phyloP scores from a whole-genome alignment of 2,888 invertebrate species.

The Schrankia costaestrigalis region DNA sequence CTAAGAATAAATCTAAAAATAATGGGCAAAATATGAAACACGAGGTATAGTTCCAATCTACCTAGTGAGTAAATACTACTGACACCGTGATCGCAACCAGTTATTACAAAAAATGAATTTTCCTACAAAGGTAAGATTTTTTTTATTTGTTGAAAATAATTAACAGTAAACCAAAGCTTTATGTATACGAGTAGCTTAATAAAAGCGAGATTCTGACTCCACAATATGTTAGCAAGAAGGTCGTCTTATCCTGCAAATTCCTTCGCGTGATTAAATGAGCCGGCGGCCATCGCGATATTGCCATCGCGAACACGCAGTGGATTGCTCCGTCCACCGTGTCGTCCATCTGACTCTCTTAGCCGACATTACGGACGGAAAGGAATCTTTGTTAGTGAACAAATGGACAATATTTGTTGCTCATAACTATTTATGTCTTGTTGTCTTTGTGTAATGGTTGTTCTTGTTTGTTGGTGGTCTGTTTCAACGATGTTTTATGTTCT shows the following conservation, averaged over 20 bases:
- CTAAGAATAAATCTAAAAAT: no score
- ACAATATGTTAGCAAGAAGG: conserved; percentile 25
- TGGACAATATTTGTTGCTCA: conserved; percentile 36
- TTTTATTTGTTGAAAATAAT: no score
- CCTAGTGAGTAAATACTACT: no score
- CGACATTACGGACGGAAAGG: conserved; percentile 26
- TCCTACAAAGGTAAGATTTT: no score
- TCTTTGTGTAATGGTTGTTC: conserved; percentile 10
- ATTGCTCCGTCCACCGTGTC: conserved; percentile 32
- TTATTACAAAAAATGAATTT: no score
- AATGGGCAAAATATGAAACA: no score
- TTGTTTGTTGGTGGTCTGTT: conserved; percentile 1
- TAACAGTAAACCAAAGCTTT: no score
- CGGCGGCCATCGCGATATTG: conserved; percentile 75
- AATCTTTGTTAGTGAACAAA: conserved; percentile 37
- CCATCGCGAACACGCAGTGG: conserved; percentile 57
- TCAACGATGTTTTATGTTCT: no score
- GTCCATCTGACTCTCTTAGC: conserved; percentile 13
- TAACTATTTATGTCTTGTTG: conserved; percentile 34
- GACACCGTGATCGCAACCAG: no score
- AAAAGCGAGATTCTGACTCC: no score
- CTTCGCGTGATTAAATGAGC: conserved; percentile 80
- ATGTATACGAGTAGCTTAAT: no score
- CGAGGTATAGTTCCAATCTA: no score
- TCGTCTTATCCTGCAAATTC: conserved; percentile 63